Evolutionary conservation across 2,888 invertebrate species (phyloP).

Genomic region (Spisula solida): DNA sequence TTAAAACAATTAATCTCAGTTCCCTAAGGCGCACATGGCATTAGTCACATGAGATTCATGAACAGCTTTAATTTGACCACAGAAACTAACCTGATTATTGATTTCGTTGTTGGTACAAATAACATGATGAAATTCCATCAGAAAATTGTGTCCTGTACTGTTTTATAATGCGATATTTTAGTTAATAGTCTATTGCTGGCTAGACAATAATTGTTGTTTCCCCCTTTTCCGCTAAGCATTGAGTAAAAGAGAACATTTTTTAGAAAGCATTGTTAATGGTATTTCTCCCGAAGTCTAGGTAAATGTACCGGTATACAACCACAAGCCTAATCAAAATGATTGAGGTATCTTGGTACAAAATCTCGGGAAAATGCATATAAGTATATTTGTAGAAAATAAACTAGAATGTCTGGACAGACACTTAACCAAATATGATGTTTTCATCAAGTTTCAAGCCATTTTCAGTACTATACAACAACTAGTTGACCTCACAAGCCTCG

Average conservation of each 20-base stretch:
- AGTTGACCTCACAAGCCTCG: too few species aligned
- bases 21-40: background rate
- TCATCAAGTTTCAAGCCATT: too few species aligned
- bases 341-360: background rate
- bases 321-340: background rate
- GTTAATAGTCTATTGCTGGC: background rate
- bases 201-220: background rate
- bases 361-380: background rate
- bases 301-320: too few species aligned
- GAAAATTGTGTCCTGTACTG: background rate
- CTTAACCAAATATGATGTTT: too few species aligned
- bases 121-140: background rate
- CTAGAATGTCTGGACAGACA: too few species aligned
- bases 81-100: constrained; percentile 10
- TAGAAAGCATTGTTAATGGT: background rate
- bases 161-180: background rate
- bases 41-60: background rate
- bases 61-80: background rate
- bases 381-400: too few species aligned
- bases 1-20: constrained; percentile 14
- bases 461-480: too few species aligned
- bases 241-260: constrained; percentile 2
- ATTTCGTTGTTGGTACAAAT: background rate
- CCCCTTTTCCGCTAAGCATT: background rate
- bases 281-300: too few species aligned